Evolutionary conservation across 2,113 vertebrate species (phyloP).

Genomic region (Entomyzon cyanotis): DNA sequence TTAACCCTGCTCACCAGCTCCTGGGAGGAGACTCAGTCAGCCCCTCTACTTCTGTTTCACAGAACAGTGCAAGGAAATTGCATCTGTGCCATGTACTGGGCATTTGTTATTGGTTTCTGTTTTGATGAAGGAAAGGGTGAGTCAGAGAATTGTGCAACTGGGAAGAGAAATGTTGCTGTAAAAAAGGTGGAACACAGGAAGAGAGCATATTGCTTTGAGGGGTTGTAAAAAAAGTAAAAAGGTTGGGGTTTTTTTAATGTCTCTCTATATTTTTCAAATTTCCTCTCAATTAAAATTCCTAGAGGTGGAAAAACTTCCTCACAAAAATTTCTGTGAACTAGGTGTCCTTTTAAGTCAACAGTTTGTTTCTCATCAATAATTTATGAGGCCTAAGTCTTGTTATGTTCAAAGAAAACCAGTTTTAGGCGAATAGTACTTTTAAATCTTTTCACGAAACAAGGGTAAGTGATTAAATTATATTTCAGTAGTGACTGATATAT

Average conservation of each 20-base stretch:
- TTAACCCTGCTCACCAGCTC: neutral
- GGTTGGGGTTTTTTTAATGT: neutral
- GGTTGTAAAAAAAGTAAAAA: neutral
- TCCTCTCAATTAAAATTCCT: neutral
- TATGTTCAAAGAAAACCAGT: neutral
- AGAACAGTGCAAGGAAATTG: neutral
- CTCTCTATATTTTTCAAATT: neutral
- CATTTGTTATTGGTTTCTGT: neutral
- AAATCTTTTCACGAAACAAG: neutral
- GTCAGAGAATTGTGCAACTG: neutral
- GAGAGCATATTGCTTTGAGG: neutral
- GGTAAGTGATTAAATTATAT: neutral
- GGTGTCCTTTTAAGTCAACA: neutral
- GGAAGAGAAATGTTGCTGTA: neutral
- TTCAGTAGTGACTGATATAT: neutral
- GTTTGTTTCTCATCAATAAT: neutral
- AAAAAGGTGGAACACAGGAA: neutral
- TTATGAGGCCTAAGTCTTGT: neutral
- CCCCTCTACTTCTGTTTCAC: neutral
- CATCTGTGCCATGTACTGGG: neutral
- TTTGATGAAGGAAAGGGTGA: neutral
- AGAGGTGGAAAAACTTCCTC: neutral
- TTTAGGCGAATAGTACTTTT: neutral
- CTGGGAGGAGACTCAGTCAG: neutral
- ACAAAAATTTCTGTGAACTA: neutral